Percentiles rank a stretch among this genome's conserved stretches.
These are phyloP conservation scores for Bucco capensis DNA, from an alignment of 2,113 vertebrate species.

Conservation along the genomic window DNA sequence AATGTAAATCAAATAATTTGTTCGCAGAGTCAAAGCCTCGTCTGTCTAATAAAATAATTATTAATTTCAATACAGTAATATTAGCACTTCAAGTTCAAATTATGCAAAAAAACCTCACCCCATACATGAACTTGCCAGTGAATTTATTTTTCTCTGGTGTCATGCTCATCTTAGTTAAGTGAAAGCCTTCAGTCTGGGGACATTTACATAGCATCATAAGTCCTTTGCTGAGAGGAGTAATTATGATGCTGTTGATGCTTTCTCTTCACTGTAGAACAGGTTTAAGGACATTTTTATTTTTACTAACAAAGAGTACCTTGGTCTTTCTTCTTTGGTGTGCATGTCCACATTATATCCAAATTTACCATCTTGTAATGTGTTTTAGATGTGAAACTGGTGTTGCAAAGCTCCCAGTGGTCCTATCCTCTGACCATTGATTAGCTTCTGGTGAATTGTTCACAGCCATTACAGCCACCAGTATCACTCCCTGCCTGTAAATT, in stretches of 20 bases:
- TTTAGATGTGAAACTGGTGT: background rate
- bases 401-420: background rate
- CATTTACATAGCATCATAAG: fast-evolving
- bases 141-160: background rate
- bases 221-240: background rate
- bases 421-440: background rate
- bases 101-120: background rate
- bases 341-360: background rate
- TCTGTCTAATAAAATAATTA: background rate
- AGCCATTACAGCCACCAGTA: background rate
- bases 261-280: background rate
- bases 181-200: background rate
- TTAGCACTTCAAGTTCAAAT: background rate
- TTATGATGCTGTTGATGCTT: background rate
- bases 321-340: background rate
- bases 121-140: background rate
- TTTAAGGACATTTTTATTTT: background rate
- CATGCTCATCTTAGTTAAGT: background rate
- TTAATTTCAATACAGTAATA: background rate
- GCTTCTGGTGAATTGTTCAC: background rate
- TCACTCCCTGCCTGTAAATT: background rate
- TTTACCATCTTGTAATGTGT: background rate
- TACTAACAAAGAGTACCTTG: background rate
- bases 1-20: background rate
- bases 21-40: background rate